Conservation (phyloP, 2,888 invertebrate genomes). For the Griposia aprilina region DNA sequence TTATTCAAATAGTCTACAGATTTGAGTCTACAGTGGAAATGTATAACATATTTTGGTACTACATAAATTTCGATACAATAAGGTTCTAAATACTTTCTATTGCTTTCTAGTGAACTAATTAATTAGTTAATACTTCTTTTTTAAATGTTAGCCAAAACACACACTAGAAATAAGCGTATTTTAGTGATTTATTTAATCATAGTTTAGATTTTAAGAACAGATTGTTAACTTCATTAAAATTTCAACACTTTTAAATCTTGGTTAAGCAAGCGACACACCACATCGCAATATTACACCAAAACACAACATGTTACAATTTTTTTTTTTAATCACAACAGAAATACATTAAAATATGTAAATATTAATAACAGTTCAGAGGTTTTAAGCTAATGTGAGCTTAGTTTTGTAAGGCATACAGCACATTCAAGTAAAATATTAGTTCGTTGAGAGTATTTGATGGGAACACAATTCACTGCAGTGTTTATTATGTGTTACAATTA, state of each 20-base stretch:
- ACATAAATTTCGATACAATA: neutral
- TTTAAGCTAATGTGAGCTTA: slow-evolving; percentile 50
- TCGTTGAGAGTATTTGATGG: slow-evolving; percentile 35
- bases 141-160: neutral
- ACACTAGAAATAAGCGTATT: slow-evolving; percentile 4
- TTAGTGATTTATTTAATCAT: neutral
- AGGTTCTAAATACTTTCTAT: neutral
- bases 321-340: slow-evolving; percentile 16
- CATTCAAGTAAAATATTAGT: slow-evolving; percentile 41
- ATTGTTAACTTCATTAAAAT: neutral
- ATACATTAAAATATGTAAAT: slow-evolving; percentile 8
- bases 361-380: neutral
- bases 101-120: neutral
- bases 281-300: slow-evolving; percentile 47
- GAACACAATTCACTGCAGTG: neutral
- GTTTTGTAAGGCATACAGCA: slow-evolving; percentile 38
- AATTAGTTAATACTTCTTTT: too few species aligned
- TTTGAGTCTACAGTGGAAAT: neutral
- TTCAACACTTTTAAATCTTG: neutral
- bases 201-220: neutral
- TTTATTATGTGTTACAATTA: slow-evolving; percentile 17
- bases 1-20: slow-evolving; percentile 6
- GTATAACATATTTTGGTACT: neutral
- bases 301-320: slow-evolving; percentile 40
- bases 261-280: slow-evolving; percentile 46